Conservation (phyloP, 2,113 vertebrate species). For the Astur gentilis region DNA sequence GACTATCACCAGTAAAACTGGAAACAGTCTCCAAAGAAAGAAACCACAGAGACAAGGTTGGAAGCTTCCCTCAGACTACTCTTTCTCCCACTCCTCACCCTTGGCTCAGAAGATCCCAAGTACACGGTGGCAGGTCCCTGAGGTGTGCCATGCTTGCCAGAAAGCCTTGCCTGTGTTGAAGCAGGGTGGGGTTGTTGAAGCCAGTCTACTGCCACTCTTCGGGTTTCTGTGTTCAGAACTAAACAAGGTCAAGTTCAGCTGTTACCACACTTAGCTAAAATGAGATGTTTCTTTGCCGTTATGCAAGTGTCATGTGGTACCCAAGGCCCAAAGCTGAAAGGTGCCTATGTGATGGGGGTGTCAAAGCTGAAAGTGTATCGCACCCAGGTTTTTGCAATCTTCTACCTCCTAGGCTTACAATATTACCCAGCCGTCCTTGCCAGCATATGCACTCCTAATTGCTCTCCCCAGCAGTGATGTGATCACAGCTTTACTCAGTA, state of each 20-base stretch:
- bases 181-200: neutral
- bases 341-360: neutral
- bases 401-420: neutral
- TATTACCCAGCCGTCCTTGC: accelerated
- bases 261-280: neutral
- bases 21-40: neutral
- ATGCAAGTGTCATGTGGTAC: neutral
- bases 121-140: accelerated
- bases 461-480: neutral
- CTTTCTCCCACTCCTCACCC: neutral
- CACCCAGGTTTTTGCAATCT: neutral
- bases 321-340: neutral
- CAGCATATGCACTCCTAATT: neutral
- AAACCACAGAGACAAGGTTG: neutral
- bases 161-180: neutral
- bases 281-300: neutral
- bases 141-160: neutral
- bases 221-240: neutral
- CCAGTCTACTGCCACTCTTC: neutral
- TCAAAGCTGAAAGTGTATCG: neutral
- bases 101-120: neutral
- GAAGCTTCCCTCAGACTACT: neutral
- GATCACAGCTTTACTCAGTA: neutral
- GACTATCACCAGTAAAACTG: neutral
- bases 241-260: neutral